Base-by-base conservation (phyloP, 2,888 invertebrate genomes). In the Zhengitettix transpicula region DNA sequence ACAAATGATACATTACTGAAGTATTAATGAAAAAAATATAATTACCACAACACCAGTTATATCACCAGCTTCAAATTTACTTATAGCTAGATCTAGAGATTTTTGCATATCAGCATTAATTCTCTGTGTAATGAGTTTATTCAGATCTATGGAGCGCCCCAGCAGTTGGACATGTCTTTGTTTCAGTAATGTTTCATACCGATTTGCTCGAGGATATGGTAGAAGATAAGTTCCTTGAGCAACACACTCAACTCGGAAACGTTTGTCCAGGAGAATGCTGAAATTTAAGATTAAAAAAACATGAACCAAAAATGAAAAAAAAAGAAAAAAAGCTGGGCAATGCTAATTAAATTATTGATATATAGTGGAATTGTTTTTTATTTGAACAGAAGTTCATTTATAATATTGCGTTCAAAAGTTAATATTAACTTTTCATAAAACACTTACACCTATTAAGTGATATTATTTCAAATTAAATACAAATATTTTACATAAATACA, bases 91-190 rank as follows among this genome's bases (percentile, higher is more conserved):
- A 72, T 97, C 97, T 10, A 99, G 76, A 3, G 96, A 94, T 71
- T 89, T 91, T 69, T 95, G 91, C 85, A 98, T 88, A 63, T 95
- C 92, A 0, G 92, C 91, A 72, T 98, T 98, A 62, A 99, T 91
- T 63, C 98, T 80, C 71, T 99, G 98, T 0, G 95, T 93, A 57
- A 94, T 87, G 40, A 94, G 76, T 70, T 91, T 85, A 71, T 93
- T 94, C 64, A 99, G 78, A 77, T 99, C 98, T 63, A 99, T 95
- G 15, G 95, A 95, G 10, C 98, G 80, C 0, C 98, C 98, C 52
- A 99, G 77, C 58, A 99, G 75, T 69, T 96, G 96, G 8, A 98
- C 94, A 73, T 98, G 97, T 15, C 97, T 75, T 76, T 99, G 98
- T 65, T 94, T 86, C 67, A 99, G 76, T 62, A 99, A 77, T 1